Conservation (phyloP, 2,888 invertebrate species). For the Dendrolimus pini region DNA sequence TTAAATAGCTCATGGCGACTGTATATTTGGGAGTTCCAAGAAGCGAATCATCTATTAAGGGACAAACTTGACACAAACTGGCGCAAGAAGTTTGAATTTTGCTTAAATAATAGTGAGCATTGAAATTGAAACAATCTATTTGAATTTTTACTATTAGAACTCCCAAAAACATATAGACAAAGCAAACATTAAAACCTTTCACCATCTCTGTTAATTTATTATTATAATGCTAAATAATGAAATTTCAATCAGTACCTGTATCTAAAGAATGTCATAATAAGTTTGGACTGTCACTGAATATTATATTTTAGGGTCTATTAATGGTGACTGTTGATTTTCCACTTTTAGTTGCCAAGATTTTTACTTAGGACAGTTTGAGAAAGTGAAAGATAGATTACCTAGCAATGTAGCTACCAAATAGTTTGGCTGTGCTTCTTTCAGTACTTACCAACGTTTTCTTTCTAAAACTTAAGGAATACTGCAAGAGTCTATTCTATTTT, state of each 20-base stretch:
- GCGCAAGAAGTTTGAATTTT: background rate
- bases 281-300: no score
- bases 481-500: constrained; percentile 13
- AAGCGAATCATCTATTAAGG: background rate
- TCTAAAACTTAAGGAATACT: constrained; percentile 3
- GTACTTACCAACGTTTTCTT: constrained; percentile 5
- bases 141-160: constrained; percentile 1
- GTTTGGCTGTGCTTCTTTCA: background rate
- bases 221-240: no score
- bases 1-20: background rate
- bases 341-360: no score
- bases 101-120: no score
- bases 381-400: constrained; percentile 7
- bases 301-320: no score
- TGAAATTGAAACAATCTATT: no score
- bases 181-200: constrained; percentile 6
- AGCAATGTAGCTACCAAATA: constrained; percentile 1
- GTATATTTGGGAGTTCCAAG: constrained; percentile 19
- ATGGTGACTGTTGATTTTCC: no score
- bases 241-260: no score
- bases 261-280: no score
- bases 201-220: background rate
- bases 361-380: background rate
- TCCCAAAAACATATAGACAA: constrained; percentile 4
- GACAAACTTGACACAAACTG: background rate